A percentile compares a stretch with the other conserved stretches of the same genome.
phyloP scores from a whole-genome alignment of 2,113 vertebrate species.

The Apodemus speciosus region DNA sequence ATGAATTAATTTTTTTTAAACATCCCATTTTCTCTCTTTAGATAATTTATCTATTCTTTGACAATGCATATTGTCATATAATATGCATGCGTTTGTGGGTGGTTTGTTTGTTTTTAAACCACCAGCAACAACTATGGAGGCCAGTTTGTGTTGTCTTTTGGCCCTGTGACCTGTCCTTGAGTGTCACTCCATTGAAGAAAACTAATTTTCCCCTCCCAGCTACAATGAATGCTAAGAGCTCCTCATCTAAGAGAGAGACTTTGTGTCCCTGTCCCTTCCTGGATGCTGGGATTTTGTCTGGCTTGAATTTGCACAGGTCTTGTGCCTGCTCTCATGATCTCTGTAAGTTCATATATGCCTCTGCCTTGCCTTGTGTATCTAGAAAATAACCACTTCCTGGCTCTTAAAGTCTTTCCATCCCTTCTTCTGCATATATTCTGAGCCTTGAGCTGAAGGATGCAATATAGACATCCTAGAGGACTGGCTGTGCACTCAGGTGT shows the following conservation, averaged over 20 bases:
- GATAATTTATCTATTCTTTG: not conserved
- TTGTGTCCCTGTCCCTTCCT: not conserved
- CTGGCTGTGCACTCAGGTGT: not conserved
- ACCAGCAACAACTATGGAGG: not conserved
- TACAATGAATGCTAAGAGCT: not conserved
- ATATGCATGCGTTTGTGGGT: not conserved
- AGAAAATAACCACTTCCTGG: not conserved
- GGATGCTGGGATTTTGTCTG: not conserved
- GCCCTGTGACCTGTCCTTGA: not conserved
- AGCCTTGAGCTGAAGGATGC: not conserved
- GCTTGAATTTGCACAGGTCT: not conserved
- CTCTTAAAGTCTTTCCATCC: not conserved
- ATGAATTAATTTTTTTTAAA: not conserved
- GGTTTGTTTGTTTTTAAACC: not conserved
- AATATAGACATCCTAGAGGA: not conserved
- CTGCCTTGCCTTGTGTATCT: not conserved
- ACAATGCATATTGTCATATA: not conserved
- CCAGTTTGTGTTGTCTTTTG: not conserved
- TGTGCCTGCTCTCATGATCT: not conserved
- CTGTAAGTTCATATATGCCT: not conserved
- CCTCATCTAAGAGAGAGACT: not conserved
- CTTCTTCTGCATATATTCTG: not conserved
- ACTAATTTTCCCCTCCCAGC: not conserved
- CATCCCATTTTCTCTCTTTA: not conserved
- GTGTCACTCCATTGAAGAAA: not conserved